Evolutionary conservation across 2,113 vertebrate species (phyloP).

Genomic region (Anguilla japonica): DNA sequence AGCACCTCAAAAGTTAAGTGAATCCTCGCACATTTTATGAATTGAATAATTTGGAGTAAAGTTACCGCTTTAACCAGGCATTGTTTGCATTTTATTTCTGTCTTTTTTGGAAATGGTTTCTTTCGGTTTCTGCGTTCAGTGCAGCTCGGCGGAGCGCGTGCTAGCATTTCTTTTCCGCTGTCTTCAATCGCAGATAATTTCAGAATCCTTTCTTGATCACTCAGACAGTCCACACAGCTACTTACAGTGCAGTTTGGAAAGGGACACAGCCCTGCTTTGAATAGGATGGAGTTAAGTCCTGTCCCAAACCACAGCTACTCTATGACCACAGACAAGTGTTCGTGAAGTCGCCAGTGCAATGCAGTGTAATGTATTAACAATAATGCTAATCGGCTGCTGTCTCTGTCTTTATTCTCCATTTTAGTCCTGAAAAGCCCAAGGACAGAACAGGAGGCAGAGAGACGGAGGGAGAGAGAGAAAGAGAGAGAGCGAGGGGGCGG

Average conservation of each 20-base stretch:
- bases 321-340: neutral
- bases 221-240: neutral
- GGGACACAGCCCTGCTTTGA: neutral
- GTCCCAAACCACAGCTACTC: neutral
- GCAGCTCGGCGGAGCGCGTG: too few species aligned
- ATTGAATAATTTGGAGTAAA: neutral
- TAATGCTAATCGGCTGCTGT: constrained; percentile 54
- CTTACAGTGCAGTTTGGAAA: neutral
- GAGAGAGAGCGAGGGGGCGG: constrained; percentile 26
- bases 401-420: constrained; percentile 43
- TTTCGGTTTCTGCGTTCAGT: too few species aligned
- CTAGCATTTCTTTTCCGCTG: neutral
- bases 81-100: neutral
- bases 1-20: neutral
- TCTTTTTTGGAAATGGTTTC: too few species aligned
- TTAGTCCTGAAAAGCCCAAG: constrained; percentile 38
- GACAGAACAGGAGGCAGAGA: constrained; percentile 35
- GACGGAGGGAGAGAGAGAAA: neutral
- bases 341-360: constrained; percentile 25
- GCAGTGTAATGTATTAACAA: constrained; percentile 47
- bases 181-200: neutral
- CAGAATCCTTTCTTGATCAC: neutral
- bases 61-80: neutral
- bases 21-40: neutral
- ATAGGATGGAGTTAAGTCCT: neutral